Percentiles rank a stretch among this genome's conserved stretches.
Evolutionary conservation across 92 coral and sea anemone species (phyloP).

Genomic region (Meandrina meandrites): DNA sequence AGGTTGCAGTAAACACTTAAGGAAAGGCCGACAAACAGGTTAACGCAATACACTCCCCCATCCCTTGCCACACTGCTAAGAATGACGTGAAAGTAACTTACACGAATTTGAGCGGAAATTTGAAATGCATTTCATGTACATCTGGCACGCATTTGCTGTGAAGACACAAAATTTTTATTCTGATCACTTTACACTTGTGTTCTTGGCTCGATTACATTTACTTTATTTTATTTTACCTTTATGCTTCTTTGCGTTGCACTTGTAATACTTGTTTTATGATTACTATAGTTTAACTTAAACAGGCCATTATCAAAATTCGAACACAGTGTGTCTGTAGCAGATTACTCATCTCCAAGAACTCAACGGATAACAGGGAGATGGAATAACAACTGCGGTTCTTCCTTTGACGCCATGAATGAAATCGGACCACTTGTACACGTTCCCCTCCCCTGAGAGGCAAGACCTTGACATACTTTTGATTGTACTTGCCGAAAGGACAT

Average conservation of each 20-base stretch:
- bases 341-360: not conserved
- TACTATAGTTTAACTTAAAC: not conserved
- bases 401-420: not conserved
- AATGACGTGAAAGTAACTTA: too few species aligned
- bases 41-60: too few species aligned
- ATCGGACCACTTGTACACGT: slow-evolving; percentile 36
- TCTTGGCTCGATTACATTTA: not conserved
- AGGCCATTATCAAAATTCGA: not conserved
- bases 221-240: not conserved
- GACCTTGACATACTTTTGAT: slow-evolving; percentile 59
- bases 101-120: too few species aligned
- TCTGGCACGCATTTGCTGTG: not conserved
- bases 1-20: too few species aligned
- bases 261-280: not conserved
- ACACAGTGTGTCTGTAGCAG: not conserved
- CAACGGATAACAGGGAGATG: not conserved
- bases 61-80: too few species aligned
- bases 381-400: slow-evolving; percentile 4
- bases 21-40: too few species aligned
- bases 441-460: slow-evolving; percentile 72
- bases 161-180: slow-evolving; percentile 16
- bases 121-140: too few species aligned
- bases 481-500: slow-evolving; percentile 52
- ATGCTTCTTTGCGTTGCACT: not conserved
- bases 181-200: not conserved